These are phyloP conservation scores for Isoperla grammatica DNA, from an alignment of 2,888 invertebrate species.

Conservation along the genomic window DNA sequence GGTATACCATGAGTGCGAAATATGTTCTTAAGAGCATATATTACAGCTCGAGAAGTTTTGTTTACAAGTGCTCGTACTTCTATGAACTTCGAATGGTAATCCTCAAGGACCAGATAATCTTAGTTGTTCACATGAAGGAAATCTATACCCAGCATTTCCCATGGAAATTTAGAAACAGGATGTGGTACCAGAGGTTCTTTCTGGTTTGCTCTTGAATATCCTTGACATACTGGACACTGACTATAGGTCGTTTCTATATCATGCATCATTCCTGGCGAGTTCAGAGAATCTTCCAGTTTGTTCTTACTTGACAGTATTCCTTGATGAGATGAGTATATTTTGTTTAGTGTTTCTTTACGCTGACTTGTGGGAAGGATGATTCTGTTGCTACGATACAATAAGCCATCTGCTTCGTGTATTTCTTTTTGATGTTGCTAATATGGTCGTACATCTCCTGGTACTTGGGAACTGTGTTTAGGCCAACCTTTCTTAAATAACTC, in stretches of 20 bases:
- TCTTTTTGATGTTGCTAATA: conserved; percentile 1
- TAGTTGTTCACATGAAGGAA: too few relatives aligned
- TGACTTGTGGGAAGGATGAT: background rate
- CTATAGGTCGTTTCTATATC: conserved; percentile 34
- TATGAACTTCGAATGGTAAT: too few relatives aligned
- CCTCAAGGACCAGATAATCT: too few relatives aligned
- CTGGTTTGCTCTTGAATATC: too few relatives aligned
- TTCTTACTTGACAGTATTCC: background rate
- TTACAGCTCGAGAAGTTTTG: too few relatives aligned
- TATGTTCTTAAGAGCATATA: too few relatives aligned
- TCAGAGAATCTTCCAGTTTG: background rate
- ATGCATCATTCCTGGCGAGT: conserved; percentile 18
- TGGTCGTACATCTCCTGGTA: background rate
- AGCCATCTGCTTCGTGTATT: conserved; percentile 5
- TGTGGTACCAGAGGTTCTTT: too few relatives aligned
- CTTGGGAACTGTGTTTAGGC: background rate
- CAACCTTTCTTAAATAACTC: background rate
- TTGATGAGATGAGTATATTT: conserved; percentile 4
- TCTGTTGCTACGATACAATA: background rate
- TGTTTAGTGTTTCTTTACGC: background rate
- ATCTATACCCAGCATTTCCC: too few relatives aligned
- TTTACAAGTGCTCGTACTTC: too few relatives aligned
- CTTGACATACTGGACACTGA: conserved; percentile 9
- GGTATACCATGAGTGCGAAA: too few relatives aligned
- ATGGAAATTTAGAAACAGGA: too few relatives aligned